These are phyloP conservation scores for Sebastes schlegelii DNA, from an alignment of 2,113 vertebrate species.

Conservation along the genomic window DNA sequence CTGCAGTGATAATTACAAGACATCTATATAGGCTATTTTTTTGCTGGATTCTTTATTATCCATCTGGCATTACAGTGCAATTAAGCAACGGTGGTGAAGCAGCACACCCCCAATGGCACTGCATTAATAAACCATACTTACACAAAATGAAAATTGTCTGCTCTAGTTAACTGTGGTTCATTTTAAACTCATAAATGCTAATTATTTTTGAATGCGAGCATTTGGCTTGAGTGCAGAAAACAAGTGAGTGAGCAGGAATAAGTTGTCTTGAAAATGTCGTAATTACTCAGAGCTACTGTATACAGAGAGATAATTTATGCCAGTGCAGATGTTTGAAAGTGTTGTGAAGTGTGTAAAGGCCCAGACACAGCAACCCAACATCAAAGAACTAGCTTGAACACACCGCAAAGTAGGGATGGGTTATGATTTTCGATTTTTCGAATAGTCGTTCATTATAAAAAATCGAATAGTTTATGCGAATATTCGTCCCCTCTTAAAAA, in stretches of 20 bases:
- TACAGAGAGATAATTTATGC: too few species aligned
- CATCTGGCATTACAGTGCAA: not conserved
- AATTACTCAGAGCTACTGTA: too few species aligned
- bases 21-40: not conserved
- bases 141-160: not conserved
- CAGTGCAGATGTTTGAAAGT: too few species aligned
- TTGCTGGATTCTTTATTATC: not conserved
- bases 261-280: too few species aligned
- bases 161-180: not conserved
- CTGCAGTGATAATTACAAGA: not conserved
- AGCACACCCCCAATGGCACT: not conserved
- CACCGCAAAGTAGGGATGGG: too few species aligned
- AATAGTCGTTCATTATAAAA: too few species aligned
- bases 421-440: too few species aligned
- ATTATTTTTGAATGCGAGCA: not conserved
- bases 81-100: not conserved
- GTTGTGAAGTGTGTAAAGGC: too few species aligned
- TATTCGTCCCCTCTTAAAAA: too few species aligned
- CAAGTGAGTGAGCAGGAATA: not conserved
- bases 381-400: too few species aligned
- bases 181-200: not conserved
- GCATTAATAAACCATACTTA: conserved; percentile 15
- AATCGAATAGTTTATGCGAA: too few species aligned
- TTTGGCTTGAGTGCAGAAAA: not conserved
- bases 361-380: too few species aligned